phyloP scores from a whole-genome alignment of 2,888 invertebrate species.

The Alentia gelatinosa region DNA sequence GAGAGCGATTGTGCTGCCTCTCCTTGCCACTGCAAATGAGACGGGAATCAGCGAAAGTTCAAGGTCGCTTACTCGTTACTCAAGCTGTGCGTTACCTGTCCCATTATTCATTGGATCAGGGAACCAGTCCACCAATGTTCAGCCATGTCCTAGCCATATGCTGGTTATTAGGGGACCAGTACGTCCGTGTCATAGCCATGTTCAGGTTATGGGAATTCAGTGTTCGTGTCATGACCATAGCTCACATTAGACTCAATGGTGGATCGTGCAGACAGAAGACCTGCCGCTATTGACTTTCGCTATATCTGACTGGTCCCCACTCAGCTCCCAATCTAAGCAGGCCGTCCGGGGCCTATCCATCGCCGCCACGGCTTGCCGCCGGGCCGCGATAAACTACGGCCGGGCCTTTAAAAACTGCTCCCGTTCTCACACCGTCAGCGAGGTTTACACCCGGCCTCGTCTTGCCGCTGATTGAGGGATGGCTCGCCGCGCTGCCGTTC shows the following conservation, averaged over 20 bases:
- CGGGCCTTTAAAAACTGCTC: not conserved
- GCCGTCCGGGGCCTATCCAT: not conserved
- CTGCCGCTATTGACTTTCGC: not conserved
- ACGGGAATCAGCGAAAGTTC: too few relatives aligned
- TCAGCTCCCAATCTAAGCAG: not conserved
- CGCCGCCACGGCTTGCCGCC: not conserved
- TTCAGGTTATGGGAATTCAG: too few relatives aligned
- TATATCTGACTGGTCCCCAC: not conserved
- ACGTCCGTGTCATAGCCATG: too few relatives aligned
- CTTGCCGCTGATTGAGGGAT: not conserved
- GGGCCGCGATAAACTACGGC: not conserved
- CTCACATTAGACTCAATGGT: not conserved
- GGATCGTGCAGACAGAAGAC: not conserved
- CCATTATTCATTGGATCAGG: too few relatives aligned
- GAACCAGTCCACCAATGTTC: too few relatives aligned
- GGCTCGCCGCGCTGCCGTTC: not conserved
- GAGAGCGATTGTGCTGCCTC: too few relatives aligned
- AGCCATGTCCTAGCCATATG: too few relatives aligned
- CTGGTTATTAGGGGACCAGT: too few relatives aligned
- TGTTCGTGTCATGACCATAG: too few relatives aligned
- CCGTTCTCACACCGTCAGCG: not conserved
- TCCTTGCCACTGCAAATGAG: too few relatives aligned
- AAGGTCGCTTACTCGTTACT: too few relatives aligned
- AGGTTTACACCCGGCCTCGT: not conserved
- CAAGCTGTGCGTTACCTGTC: too few relatives aligned